Base-by-base conservation (phyloP, 2,888 invertebrate species). In the Taenaris catops region DNA sequence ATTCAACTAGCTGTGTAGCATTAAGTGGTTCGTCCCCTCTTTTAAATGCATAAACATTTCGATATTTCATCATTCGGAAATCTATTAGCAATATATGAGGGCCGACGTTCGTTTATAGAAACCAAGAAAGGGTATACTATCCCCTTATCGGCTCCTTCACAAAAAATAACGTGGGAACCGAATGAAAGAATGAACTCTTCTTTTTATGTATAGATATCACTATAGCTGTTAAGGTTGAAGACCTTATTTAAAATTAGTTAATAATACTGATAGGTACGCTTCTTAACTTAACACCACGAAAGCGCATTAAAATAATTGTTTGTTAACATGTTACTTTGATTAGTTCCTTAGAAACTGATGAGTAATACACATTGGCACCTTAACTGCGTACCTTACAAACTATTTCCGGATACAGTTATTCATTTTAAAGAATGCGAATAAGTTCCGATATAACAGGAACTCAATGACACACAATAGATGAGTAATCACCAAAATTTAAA, bases 91-190 rank as follows among this genome's bases (percentile, higher is more conserved):
- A 79, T 80, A 80, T 80, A 83, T 80, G 80, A 79, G 66, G 71
- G 63, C 63, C 69, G 63, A 65, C 74, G 67, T 72, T 71, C 73
- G 70, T 69, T 74, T 68, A 64, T 65, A 66, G 63, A 63, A 63
- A 70, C 68, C 70, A 75, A 73, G 78, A 83, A 83, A 83, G 84
- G 83, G 80, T 76, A 63, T 67, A 67, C 63, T 70, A 71, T 78
- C 81, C 83, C 81, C 79, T 83, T 81, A 84, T 81, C 80, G 74
- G 58, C 61, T 67, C 61, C 63, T 66, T 64, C 60, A 81, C 74
- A 80, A 80, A 80, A 80, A 80, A 74, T 68, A 79, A 72, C 81
- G 84, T 86, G 84, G 81, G 84, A 86, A 84, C 71, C 62, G 48
- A 74, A 62, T 62, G 53, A 65, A 76, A 76, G 75, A 78, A 80